Evolutionary conservation across 2,113 vertebrate species (phyloP), one percentile per base, ranked within the genome.

Genomic region (Epinephelus cyanopodus): DNA sequence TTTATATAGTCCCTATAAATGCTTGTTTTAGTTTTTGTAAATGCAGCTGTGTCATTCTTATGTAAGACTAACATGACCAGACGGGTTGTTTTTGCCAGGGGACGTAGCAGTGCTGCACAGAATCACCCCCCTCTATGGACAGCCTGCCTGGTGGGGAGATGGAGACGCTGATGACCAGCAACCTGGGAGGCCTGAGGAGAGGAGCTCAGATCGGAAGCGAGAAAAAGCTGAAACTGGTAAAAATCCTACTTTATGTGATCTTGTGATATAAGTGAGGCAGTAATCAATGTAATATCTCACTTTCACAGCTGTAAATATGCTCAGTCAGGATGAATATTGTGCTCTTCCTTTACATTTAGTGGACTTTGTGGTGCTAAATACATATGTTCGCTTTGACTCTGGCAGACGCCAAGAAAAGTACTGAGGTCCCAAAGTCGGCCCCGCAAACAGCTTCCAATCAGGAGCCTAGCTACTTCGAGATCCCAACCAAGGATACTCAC

Each of bases 101-200:
- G 98, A 99, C 85, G 56, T 95, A 86, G 95, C 97, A 71, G 92
- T 94, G 11, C 74, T 98, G 89, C 97, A 96, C 70, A 96, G 97
- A 81, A 97, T 97, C 19, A 99, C 98, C 0, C 98, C 98, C 1
- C 94, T 99, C 15, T 99, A 99, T 68, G 98, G 98, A 2, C 98
- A 99, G 85, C 98, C 98, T 37, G 97, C 98, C 9, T 99, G 98
- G 98, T 99, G 98, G 98, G 98, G 98, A 62, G 98, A 99, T 17
- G 97, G 94, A 81, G 97, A 97, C 2, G 86, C 95, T 19, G 95
- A 96, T 72, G 95, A 96, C 23, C 92, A 96, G 79, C 95, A 94
- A 84, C 92, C 93, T 69, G 93, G 90, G 84, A 97, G 95, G 70
- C 92, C 95, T 13, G 96, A 96, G 42, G 92, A 95, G 70, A 97